Percentiles rank a stretch among this genome's conserved stretches.
Conservation (phyloP, 2,888 invertebrate genomes). For the Tipula lateralis region DNA sequence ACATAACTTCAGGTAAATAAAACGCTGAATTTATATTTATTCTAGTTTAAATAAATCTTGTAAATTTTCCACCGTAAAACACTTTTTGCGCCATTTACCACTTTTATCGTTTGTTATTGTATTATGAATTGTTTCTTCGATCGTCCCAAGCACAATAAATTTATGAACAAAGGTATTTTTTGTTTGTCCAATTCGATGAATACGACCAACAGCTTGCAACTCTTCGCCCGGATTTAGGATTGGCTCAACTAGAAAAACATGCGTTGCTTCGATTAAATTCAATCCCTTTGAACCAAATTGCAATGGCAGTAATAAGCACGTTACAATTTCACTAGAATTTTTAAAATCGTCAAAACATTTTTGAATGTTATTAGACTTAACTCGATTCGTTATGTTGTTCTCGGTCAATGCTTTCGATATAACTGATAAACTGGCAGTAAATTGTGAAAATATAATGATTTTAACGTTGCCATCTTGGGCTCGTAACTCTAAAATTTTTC, state of each 20-base stretch:
- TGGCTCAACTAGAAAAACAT: constrained; percentile 71
- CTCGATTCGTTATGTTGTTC: constrained; percentile 41
- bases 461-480: constrained; percentile 54
- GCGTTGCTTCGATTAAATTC: constrained; percentile 72
- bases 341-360: constrained; percentile 40
- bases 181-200: constrained; percentile 75
- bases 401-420: constrained; percentile 41
- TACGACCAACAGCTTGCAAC: constrained; percentile 69
- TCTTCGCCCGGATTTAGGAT: constrained; percentile 68
- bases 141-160: constrained; percentile 62
- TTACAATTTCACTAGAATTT: constrained; percentile 48
- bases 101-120: constrained; percentile 49
- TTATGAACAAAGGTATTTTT: constrained; percentile 60
- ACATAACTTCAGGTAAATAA: too few species aligned
- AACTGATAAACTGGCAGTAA: constrained; percentile 44
- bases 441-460: constrained; percentile 66
- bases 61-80: constrained; percentile 49
- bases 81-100: constrained; percentile 48
- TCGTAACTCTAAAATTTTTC: constrained; percentile 54
- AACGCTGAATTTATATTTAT: not conserved
- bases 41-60: constrained; percentile 43
- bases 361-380: constrained; percentile 42
- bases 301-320: constrained; percentile 63
- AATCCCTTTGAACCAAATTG: constrained; percentile 69
- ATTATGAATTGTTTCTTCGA: constrained; percentile 63